Evolutionary conservation across 2,797 vertebrate genomes (phyloP), one percentile per base, ranked within the genome.

Genomic region (Sebastolobus altivelis): DNA sequence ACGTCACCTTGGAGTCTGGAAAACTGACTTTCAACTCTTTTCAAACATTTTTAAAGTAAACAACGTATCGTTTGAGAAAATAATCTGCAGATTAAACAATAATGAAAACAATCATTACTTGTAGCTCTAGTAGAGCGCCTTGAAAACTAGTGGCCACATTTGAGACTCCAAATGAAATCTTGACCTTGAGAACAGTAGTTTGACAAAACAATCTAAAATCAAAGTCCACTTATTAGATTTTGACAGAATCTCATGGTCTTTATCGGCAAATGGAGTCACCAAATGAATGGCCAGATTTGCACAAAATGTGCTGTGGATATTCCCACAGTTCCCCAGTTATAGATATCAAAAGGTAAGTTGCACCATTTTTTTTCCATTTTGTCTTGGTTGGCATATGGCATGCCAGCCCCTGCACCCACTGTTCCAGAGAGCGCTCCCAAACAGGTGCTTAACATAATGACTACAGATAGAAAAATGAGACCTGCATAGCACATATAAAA

Each of bases 381-480:
- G 2, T 18, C 11, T 31, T 6, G 11, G 38, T 13, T 72, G 67
- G 9, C 27, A 61, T 49, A 35, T 43, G 46, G 31, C 29, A 43
- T 6, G 10, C 12, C 46, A 31, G 25, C 18, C 3, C 3, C 49
- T 56, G 56, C 43, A 46, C 16, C 0, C 20, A 43, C 16, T 61
- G 66, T 52, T 83, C 27, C 62, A 62, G 59, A 80, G 18, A 74
- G 18, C 0, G 8, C 65, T 52, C 25, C 18, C 40, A 65, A 65
- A 75, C 14, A 75, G 18, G 66, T 60, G 11, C 58, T 49, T 38
- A 27, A 67, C 27, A 56, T 68, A 31, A 56, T 43, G 55, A 60
- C 18, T 40, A 59, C 4, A 59, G 46, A 80, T 13, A 52, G 29
- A 72, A 43, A 27, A 38, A n/a, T 63, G 16, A 27, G 16, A 68